Conservation (phyloP, 2,797 vertebrate genomes). For the Synanceia verrucosa region DNA sequence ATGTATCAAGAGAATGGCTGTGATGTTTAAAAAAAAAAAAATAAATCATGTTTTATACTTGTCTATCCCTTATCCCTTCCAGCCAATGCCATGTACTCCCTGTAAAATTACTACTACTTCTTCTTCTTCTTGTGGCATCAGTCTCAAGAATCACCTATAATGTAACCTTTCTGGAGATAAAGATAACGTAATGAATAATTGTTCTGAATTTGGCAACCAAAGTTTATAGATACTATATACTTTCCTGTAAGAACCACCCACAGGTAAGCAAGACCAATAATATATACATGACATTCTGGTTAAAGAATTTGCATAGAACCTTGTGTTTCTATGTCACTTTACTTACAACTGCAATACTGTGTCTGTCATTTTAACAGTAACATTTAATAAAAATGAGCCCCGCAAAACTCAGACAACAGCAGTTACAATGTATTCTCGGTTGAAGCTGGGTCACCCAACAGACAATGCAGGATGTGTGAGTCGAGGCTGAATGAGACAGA, state of each 20-base stretch:
- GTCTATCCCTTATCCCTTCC: slow-evolving; percentile 69
- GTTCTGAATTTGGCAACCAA: slow-evolving; percentile 77
- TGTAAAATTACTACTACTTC: slow-evolving; percentile 65
- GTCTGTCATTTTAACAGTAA: slow-evolving; percentile 72
- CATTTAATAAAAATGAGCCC: slow-evolving; percentile 70
- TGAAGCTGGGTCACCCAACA: slow-evolving; percentile 69
- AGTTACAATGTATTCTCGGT: slow-evolving; percentile 67
- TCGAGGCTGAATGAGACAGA: slow-evolving; percentile 74
- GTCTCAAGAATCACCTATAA: slow-evolving; percentile 55
- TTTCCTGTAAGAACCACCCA: slow-evolving; percentile 70
- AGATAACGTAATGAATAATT: slow-evolving; percentile 63
- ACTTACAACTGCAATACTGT: slow-evolving; percentile 75
- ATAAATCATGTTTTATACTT: slow-evolving; percentile 65
- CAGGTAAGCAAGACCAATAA: slow-evolving; percentile 74
- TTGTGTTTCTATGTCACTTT: slow-evolving; percentile 81
- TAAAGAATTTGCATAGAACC: slow-evolving; percentile 86
- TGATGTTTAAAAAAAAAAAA: slow-evolving; percentile 67
- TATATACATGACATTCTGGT: slow-evolving; percentile 81
- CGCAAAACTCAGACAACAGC: slow-evolving; percentile 68
- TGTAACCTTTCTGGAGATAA: slow-evolving; percentile 61
- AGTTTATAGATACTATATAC: slow-evolving; percentile 78
- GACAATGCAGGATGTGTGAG: slow-evolving; percentile 64
- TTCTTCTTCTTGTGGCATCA: slow-evolving; percentile 53
- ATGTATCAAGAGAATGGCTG: slow-evolving; percentile 72
- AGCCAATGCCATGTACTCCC: slow-evolving; percentile 67